Percentiles rank a stretch among this genome's conserved stretches.
phyloP scores from a whole-genome alignment of 2,113 vertebrate genomes.

The Fregetta grallaria region DNA sequence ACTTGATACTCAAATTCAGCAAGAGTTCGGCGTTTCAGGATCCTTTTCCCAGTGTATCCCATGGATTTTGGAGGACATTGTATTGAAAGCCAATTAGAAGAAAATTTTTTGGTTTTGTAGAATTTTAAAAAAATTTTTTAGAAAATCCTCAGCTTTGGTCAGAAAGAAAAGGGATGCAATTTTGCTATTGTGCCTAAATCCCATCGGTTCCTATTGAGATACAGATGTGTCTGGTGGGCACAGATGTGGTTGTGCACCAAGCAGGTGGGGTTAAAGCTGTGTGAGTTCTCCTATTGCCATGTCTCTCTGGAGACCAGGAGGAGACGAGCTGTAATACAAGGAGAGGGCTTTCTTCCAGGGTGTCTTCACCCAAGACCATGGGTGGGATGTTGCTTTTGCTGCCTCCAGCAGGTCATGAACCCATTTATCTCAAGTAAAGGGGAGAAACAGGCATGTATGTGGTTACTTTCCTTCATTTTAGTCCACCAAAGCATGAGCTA shows the following conservation, averaged over 20 bases:
- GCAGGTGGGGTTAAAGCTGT: accelerated
- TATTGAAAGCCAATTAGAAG: background rate
- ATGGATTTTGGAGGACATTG: accelerated
- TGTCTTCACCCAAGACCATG: background rate
- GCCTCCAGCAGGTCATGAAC: background rate
- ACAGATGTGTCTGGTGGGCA: background rate
- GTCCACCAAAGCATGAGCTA: background rate
- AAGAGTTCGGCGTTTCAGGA: background rate
- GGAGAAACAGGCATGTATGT: background rate
- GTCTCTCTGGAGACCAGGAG: background rate
- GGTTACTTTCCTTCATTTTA: background rate
- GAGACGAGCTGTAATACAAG: background rate
- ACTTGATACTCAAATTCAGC: background rate
- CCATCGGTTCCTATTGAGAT: accelerated
- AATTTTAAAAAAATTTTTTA: background rate
- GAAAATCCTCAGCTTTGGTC: too few species aligned
- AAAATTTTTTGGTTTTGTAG: background rate
- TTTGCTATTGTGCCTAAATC: background rate
- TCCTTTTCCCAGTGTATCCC: background rate
- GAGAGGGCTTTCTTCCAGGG: background rate
- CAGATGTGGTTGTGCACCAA: too few species aligned
- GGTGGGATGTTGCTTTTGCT: background rate
- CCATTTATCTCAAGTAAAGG: background rate
- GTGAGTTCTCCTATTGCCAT: background rate
- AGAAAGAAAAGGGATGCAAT: background rate